These are phyloP conservation scores for Crotophaga sulcirostris DNA, from an alignment of 2,113 vertebrate genomes.

Conservation along the genomic window DNA sequence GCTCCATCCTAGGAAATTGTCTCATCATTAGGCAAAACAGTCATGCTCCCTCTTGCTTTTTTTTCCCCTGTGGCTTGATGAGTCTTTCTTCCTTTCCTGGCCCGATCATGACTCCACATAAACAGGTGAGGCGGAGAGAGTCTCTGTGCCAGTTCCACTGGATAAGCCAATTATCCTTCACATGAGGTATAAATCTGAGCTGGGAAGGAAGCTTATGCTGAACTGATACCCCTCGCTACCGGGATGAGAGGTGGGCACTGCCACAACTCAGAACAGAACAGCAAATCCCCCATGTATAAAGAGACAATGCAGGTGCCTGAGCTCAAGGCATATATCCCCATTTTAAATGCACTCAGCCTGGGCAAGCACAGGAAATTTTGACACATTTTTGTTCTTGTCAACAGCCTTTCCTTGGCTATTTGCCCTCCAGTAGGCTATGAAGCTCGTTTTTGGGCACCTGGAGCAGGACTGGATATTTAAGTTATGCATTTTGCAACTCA, in stretches of 20 bases:
- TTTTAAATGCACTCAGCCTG: neutral
- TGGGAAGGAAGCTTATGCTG: neutral
- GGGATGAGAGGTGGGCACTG: neutral
- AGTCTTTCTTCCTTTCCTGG: neutral
- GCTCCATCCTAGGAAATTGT: slow-evolving; percentile 23
- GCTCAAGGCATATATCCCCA: neutral
- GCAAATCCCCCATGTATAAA: neutral
- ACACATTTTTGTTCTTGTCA: neutral
- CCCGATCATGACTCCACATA: neutral
- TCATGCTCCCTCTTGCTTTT: neutral
- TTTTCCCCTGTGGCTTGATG: neutral
- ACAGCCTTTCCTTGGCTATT: neutral
- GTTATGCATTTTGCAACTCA: neutral
- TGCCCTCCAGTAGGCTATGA: neutral
- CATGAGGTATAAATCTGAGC: neutral
- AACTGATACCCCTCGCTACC: neutral
- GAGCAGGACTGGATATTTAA: neutral
- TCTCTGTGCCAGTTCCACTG: neutral
- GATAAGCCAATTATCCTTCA: neutral
- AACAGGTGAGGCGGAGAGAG: neutral
- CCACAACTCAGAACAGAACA: neutral
- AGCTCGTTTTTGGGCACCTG: neutral
- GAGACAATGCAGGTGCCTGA: neutral
- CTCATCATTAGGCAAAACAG: neutral
- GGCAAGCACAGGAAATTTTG: neutral